A percentile compares a stretch with the other conserved stretches of the same genome.
phyloP scores from a whole-genome alignment of 1,140 invertebrate species.

The Drosophila paulistorum region DNA sequence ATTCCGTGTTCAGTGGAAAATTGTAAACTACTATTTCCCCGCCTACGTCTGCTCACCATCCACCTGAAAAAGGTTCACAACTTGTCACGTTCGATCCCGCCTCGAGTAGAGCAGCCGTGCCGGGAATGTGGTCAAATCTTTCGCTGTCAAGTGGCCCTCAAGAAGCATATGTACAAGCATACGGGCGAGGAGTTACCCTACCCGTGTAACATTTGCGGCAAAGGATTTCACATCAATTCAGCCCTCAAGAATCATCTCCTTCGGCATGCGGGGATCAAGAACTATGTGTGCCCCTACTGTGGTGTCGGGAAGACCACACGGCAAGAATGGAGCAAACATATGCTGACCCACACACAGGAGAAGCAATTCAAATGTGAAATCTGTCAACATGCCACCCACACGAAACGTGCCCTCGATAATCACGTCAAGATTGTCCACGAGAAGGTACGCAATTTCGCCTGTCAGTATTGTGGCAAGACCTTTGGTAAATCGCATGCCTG shows the following conservation, averaged over 20 bases:
- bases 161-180: conserved; percentile 85
- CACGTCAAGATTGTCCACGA: conserved; percentile 80
- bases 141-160: conserved; percentile 69
- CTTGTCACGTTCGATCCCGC: conserved; percentile 42
- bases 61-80: conserved; percentile 79
- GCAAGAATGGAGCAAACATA: conserved; percentile 78
- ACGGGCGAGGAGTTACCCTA: conserved; percentile 84
- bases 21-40: conserved; percentile 64
- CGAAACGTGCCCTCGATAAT: conserved; percentile 68
- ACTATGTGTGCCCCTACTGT: conserved; percentile 79
- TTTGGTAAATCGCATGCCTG: conserved; percentile 80
- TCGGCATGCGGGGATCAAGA: conserved; percentile 78
- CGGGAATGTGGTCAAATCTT: conserved; percentile 70
- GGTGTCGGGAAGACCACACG: conserved; percentile 78
- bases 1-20: conserved; percentile 64
- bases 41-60: conserved; percentile 69
- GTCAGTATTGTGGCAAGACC: conserved; percentile 78
- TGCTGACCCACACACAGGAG: conserved; percentile 75
- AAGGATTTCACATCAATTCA: conserved; percentile 74
- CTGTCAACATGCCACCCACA: conserved; percentile 75
- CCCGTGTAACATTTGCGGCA: conserved; percentile 85
- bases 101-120: conserved; percentile 57
- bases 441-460: conserved; percentile 71
- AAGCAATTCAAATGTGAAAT: conserved; percentile 76
- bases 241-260: conserved; percentile 76